Percentiles rank a stretch among this genome's conserved stretches.
phyloP scores from a whole-genome alignment of 2,888 invertebrate genomes.

The Automeris io region DNA sequence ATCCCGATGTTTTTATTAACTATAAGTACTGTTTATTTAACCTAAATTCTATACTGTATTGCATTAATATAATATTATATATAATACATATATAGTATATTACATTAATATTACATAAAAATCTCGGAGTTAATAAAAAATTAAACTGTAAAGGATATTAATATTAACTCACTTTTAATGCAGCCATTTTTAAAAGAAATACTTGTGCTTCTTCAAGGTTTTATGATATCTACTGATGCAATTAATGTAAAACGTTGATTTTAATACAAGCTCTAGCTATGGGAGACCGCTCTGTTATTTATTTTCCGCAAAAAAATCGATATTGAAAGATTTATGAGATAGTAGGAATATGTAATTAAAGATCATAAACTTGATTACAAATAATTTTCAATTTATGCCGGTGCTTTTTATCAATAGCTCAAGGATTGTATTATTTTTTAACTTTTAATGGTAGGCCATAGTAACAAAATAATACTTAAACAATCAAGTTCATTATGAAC shows the following conservation, averaged over 20 bases:
- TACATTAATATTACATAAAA: too few species aligned
- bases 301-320: slow-evolving; percentile 1
- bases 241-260: not conserved
- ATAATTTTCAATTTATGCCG: not conserved
- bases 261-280: slow-evolving; percentile 1
- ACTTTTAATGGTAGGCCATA: too few species aligned
- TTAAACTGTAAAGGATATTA: not conserved
- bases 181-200: not conserved
- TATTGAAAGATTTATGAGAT: not conserved
- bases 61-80: too few species aligned
- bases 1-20: too few species aligned
- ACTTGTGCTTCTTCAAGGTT: not conserved
- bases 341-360: not conserved
- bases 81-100: too few species aligned
- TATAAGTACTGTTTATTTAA: too few species aligned
- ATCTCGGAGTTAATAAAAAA: not conserved
- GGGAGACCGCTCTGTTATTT: not conserved
- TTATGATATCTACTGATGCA: not conserved
- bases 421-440: not conserved
- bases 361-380: not conserved
- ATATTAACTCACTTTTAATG: slow-evolving; percentile 4
- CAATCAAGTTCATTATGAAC: too few species aligned
- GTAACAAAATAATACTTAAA: too few species aligned
- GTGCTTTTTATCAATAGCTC: not conserved
- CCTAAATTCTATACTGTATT: too few species aligned